Percentiles rank a stretch among this genome's conserved stretches.
phyloP scores from a whole-genome alignment of 2,888 invertebrate species.

The Perizoma affinitatum region DNA sequence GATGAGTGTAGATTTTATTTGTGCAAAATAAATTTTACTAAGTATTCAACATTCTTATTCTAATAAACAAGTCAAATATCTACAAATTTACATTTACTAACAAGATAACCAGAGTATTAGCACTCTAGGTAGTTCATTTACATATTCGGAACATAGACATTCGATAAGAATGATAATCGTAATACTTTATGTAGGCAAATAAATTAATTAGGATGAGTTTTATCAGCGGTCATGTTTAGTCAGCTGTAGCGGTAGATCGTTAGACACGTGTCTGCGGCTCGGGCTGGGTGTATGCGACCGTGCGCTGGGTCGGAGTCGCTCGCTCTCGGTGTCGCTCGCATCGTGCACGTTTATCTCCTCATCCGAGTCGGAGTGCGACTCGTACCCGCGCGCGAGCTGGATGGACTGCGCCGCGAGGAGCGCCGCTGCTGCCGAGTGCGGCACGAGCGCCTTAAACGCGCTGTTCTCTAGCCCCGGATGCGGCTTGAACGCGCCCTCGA shows the following conservation, averaged over 20 bases:
- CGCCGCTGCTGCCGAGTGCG: slow-evolving; percentile 86
- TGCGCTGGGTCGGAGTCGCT: slow-evolving; percentile 72
- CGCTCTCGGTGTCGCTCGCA: slow-evolving; percentile 86
- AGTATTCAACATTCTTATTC: slow-evolving; percentile 58
- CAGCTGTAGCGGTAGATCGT: slow-evolving; percentile 87
- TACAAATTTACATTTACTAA: slow-evolving; percentile 77
- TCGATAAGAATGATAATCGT: slow-evolving; percentile 64
- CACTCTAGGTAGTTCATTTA: slow-evolving; percentile 67
- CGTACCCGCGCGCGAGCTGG: slow-evolving; percentile 75
- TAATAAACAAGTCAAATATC: slow-evolving; percentile 68
- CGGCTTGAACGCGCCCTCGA: slow-evolving; percentile 71
- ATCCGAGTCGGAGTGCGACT: slow-evolving; percentile 86
- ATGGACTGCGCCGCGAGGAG: slow-evolving; percentile 79
- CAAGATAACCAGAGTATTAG: slow-evolving; percentile 68
- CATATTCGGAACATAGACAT: slow-evolving; percentile 69
- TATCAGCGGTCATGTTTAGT: slow-evolving; percentile 87
- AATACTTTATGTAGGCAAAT: slow-evolving; percentile 64
- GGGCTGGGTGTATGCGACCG: slow-evolving; percentile 69
- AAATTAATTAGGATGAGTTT: slow-evolving; percentile 49
- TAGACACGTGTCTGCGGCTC: slow-evolving; percentile 32
- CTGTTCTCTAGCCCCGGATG: slow-evolving; percentile 83
- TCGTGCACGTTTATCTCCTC: slow-evolving; percentile 95
- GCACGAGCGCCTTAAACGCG: slow-evolving; percentile 92
- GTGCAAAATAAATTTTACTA: slow-evolving; percentile 65
- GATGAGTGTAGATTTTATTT: slow-evolving; percentile 44